These are phyloP conservation scores for Australoheros scitulus DNA, from an alignment of 2,113 vertebrate species.

Conservation along the genomic window DNA sequence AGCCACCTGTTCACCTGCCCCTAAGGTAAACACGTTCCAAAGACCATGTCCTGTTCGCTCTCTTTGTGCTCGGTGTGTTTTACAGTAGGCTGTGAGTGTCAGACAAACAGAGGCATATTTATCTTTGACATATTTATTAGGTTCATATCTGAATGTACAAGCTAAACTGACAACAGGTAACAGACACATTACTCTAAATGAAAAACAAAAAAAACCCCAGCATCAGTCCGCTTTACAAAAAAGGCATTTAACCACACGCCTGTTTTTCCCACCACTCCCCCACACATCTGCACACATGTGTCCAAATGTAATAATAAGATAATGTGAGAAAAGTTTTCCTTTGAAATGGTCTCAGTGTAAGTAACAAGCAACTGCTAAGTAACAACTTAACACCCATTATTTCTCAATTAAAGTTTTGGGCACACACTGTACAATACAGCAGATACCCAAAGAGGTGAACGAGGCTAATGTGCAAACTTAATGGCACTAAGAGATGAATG, in stretches of 20 bases:
- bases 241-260: slow-evolving; percentile 64
- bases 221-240: slow-evolving; percentile 71
- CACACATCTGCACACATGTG: not conserved
- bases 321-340: slow-evolving; percentile 4
- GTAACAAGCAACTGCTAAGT: slow-evolving; percentile 10
- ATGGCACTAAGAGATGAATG: slow-evolving; percentile 63
- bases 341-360: slow-evolving; percentile 38
- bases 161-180: slow-evolving; percentile 77
- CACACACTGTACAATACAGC: slow-evolving; percentile 25
- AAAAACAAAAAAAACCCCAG: slow-evolving; percentile 58
- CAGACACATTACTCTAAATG: slow-evolving; percentile 73
- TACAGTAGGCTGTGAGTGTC: not conserved
- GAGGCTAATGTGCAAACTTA: slow-evolving; percentile 62
- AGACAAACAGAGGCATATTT: slow-evolving; percentile 34
- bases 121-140: slow-evolving; percentile 78
- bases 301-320: slow-evolving; percentile 8
- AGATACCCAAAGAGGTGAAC: slow-evolving; percentile 40
- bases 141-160: slow-evolving; percentile 78
- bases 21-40: slow-evolving; percentile 54
- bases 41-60: not conserved
- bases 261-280: slow-evolving; percentile 32
- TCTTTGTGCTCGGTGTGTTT: slow-evolving; percentile 8
- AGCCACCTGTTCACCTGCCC: slow-evolving; percentile 48
- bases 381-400: slow-evolving; percentile 17
- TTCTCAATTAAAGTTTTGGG: slow-evolving; percentile 25